Conservation (phyloP, 2,113 vertebrate species). For the Upupa epops region DNA sequence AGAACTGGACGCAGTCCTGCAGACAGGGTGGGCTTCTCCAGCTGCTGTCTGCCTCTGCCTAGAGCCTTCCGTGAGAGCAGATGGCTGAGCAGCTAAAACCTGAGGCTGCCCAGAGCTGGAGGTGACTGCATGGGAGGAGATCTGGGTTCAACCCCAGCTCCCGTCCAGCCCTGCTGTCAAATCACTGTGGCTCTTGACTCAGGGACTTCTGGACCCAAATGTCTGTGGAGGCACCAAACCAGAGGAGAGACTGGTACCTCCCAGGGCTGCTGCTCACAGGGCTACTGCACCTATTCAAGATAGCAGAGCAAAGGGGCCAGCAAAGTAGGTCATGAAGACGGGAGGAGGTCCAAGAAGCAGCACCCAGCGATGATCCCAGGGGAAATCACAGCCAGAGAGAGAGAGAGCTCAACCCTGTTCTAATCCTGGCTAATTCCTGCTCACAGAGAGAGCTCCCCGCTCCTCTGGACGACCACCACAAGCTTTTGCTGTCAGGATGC, state of each 20-base stretch:
- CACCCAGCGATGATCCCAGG: not conserved
- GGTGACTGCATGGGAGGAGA: not conserved
- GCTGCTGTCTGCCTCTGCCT: not conserved
- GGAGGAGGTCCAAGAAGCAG: not conserved
- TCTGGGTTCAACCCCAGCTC: not conserved
- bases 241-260: not conserved
- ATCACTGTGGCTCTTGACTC: not conserved
- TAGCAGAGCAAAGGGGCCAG: not conserved
- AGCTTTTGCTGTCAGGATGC: not conserved
- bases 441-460: not conserved
- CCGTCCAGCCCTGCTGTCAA: not conserved
- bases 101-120: not conserved
- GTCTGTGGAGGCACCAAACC: not conserved
- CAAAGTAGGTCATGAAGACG: rapidly evolving
- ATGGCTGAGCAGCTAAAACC: not conserved
- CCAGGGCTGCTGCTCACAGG: not conserved
- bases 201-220: not conserved
- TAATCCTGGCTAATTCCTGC: not conserved
- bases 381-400: not conserved
- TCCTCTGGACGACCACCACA: not conserved
- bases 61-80: not conserved
- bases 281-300: not conserved
- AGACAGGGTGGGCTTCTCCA: not conserved
- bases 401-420: not conserved
- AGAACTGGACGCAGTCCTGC: not conserved